phyloP scores from a whole-genome alignment of 2,797 vertebrate genomes.

The Scolopax bukidnonensis region DNA sequence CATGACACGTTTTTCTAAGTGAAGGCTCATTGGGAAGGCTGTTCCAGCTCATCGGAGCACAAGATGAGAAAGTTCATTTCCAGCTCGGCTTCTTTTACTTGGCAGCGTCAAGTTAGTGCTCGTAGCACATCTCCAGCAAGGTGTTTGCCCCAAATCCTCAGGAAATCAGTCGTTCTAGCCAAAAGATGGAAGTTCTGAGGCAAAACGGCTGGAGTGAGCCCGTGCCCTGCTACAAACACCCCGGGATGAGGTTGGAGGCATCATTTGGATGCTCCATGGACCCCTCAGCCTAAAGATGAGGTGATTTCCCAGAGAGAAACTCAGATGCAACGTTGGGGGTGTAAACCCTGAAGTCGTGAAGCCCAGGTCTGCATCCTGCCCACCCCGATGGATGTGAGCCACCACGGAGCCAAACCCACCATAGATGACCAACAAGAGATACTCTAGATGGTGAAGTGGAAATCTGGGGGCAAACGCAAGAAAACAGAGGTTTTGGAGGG shows the following conservation, averaged over 20 bases:
- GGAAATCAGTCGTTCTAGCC: not conserved
- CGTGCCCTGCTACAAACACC: not conserved
- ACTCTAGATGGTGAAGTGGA: not conserved
- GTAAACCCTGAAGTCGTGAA: not conserved
- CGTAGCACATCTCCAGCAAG: not conserved
- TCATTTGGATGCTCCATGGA: not conserved
- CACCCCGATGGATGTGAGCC: rapidly evolving
- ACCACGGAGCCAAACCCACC: rapidly evolving
- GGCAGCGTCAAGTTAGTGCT: rapidly evolving
- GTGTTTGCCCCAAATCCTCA: rapidly evolving
- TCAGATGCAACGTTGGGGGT: rapidly evolving
- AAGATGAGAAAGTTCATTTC: not conserved
- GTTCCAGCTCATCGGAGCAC: not conserved
- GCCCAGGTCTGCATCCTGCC: rapidly evolving
- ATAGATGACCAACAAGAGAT: rapidly evolving
- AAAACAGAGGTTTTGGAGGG: not conserved
- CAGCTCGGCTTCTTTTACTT: not conserved
- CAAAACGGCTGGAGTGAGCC: rapidly evolving
- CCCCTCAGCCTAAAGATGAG: not conserved
- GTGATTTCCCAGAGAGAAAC: not conserved
- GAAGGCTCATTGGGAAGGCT: not conserved
- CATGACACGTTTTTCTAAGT: not conserved
- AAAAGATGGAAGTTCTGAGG: not conserved
- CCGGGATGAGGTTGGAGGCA: not conserved
- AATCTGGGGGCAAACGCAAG: rapidly evolving